Conservation (phyloP, 35 echinoderm and acorn worm genomes). For the Holothuria glaberrima region DNA sequence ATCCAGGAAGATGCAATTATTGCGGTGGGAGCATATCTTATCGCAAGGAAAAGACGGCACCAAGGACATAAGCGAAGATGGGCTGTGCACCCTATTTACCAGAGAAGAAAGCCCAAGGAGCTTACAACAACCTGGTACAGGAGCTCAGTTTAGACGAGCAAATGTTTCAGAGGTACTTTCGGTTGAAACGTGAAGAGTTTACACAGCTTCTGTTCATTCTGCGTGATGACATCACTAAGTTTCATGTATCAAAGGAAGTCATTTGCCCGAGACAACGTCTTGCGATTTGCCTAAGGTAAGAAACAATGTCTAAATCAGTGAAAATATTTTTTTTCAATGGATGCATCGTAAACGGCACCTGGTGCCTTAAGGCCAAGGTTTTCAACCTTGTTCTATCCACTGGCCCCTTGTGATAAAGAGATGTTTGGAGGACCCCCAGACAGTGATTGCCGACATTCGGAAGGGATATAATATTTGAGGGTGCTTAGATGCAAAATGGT, state of each 20-base stretch:
- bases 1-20: not conserved
- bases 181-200: slow-evolving; percentile 11
- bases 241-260: slow-evolving; percentile 6
- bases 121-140: slow-evolving; percentile 26
- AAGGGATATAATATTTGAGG: too few species aligned
- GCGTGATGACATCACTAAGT: not conserved
- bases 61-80: slow-evolving; percentile 18
- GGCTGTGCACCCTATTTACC: slow-evolving; percentile 16
- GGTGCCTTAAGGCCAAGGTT: too few species aligned
- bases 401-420: too few species aligned
- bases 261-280: not conserved
- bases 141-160: slow-evolving; percentile 6
- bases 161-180: slow-evolving; percentile 24
- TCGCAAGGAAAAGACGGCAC: slow-evolving; percentile 18
- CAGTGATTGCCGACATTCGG: too few species aligned
- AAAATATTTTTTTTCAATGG: too few species aligned
- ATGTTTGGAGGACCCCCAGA: too few species aligned
- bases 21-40: slow-evolving; percentile 11
- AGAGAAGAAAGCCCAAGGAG: slow-evolving; percentile 14
- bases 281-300: not conserved
- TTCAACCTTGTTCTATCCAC: too few species aligned
- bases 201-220: slow-evolving; percentile 16
- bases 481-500: too few species aligned
- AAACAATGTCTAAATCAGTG: too few species aligned
- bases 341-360: too few species aligned